phyloP scores from a whole-genome alignment of 2,888 invertebrate genomes.

The Rhodophaea formosa region DNA sequence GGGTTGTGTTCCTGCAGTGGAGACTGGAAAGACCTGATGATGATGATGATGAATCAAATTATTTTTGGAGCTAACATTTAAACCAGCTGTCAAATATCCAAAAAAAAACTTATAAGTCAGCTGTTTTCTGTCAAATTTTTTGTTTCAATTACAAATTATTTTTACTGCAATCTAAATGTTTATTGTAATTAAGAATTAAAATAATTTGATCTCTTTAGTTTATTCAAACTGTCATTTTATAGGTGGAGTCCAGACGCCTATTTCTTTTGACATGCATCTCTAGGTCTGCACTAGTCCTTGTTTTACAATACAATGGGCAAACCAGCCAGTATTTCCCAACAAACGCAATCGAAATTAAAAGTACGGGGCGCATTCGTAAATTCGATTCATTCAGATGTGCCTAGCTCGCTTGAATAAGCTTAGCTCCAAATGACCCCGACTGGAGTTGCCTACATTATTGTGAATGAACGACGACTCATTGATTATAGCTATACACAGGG shows the following conservation, averaged over 20 bases:
- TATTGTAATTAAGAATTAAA: too few relatives aligned
- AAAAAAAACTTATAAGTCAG: background rate
- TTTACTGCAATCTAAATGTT: too few relatives aligned
- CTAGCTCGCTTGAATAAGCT: conserved; percentile 48
- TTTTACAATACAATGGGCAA: background rate
- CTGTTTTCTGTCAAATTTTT: conserved; percentile 7
- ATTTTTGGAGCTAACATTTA: background rate
- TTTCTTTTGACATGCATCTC: background rate
- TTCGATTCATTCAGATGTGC: conserved; percentile 57
- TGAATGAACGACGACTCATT: conserved; percentile 77
- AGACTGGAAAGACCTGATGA: too few relatives aligned
- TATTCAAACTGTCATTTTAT: background rate
- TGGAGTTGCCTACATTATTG: conserved; percentile 67
- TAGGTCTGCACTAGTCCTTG: background rate
- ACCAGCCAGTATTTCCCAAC: conserved; percentile 23
- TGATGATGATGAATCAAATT: too few relatives aligned
- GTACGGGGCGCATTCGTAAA: conserved; percentile 22
- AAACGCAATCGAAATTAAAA: conserved; percentile 5
- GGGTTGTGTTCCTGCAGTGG: too few relatives aligned
- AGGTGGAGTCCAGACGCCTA: background rate
- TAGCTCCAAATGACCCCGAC: conserved; percentile 71
- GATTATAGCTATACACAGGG: conserved; percentile 66
- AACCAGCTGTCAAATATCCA: conserved; percentile 11
- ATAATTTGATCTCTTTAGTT: background rate
- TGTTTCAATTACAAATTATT: too few relatives aligned